Evolutionary conservation across 2,113 vertebrate species (phyloP).

Genomic region (Circaetus gallicus): DNA sequence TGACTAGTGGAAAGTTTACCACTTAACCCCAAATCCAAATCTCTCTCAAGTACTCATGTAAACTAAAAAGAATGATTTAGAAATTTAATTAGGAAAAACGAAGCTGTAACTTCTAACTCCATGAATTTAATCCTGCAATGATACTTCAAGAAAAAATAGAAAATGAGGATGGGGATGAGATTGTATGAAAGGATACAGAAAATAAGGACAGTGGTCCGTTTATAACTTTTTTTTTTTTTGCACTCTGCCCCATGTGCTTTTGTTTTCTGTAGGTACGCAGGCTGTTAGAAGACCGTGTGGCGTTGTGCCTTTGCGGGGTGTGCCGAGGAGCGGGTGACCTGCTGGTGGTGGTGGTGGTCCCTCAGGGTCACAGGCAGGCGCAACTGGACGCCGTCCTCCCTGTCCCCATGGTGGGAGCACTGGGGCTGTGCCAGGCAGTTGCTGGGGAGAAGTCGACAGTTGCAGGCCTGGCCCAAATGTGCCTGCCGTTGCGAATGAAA

Average conservation of each 20-base stretch:
- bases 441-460: neutral
- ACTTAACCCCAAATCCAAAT: neutral
- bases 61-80: neutral
- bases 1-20: neutral
- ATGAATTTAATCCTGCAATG: neutral
- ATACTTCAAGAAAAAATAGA: neutral
- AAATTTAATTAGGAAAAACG: neutral
- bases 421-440: neutral
- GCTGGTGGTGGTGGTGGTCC: neutral
- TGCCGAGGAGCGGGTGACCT: neutral
- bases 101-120: neutral
- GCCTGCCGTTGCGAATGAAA: neutral
- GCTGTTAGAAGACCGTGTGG: neutral
- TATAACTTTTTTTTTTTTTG: neutral
- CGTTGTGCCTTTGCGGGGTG: neutral
- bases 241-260: neutral
- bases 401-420: neutral
- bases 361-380: accelerated
- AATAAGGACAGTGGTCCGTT: neutral
- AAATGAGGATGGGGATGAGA: neutral
- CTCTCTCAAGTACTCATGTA: neutral
- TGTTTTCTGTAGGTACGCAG: neutral
- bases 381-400: neutral
- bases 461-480: neutral
- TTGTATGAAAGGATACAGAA: neutral